Evolutionary conservation across 2,888 invertebrate species (phyloP).

Genomic region (Phytoseiulus persimilis): DNA sequence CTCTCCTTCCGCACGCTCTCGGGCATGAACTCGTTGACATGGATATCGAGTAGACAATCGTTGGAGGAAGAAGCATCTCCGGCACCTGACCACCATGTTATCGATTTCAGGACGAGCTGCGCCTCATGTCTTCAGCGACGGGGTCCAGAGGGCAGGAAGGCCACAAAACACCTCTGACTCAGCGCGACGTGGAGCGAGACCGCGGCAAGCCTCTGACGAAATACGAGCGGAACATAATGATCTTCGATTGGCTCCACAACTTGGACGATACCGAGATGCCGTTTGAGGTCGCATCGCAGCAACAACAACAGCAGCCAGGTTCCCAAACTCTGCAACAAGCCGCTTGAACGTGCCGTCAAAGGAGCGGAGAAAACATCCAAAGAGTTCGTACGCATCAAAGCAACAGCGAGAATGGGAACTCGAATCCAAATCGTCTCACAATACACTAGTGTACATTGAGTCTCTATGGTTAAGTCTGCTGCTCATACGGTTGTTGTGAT

Average conservation of each 20-base stretch:
- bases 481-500: slow-evolving; percentile 5
- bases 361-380: background rate
- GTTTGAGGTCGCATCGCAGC: background rate
- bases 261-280: slow-evolving; percentile 61
- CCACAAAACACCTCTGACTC: slow-evolving; percentile 55
- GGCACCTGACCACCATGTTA: no score
- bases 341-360: background rate
- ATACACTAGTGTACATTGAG: background rate
- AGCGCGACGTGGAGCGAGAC: slow-evolving; percentile 70
- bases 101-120: slow-evolving; percentile 18
- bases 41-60: no score
- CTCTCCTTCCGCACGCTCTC: no score
- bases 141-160: slow-evolving; percentile 16
- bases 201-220: slow-evolving; percentile 74
- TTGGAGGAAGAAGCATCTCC: no score
- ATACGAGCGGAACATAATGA: slow-evolving; percentile 87
- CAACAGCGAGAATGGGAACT: background rate
- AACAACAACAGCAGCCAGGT: background rate
- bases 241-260: slow-evolving; percentile 85
- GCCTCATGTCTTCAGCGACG: slow-evolving; percentile 32
- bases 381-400: background rate
- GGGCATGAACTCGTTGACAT: no score
- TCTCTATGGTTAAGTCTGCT: background rate
- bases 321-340: background rate
- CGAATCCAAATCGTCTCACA: background rate